Evolutionary conservation across 2,888 invertebrate species (phyloP), one percentile per base, ranked within the genome.

Genomic region (Microctonus hyperodae): DNA sequence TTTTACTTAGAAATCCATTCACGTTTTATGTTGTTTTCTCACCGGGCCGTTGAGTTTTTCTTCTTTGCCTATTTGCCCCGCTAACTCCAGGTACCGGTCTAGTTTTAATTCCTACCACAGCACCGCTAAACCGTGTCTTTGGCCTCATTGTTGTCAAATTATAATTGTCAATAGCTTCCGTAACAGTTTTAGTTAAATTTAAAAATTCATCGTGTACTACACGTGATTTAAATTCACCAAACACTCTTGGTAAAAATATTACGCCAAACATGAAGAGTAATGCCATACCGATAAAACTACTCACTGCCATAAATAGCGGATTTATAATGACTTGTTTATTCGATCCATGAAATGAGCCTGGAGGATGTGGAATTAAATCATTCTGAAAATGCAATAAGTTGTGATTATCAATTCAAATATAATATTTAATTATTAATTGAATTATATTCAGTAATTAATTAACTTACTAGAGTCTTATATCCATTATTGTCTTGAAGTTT

Each of bases 211-310:
- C 76, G 7, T 77, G 72, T 31, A 69, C 71, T 11, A 62, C 60
- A 10, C 81, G 76, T 9, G 74, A 72, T 37, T 69, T 67, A 16
- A 76, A 74, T 6, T 74, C 73, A 7, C 82, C 81, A 37, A 69
- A 50, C 59, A 87, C 79, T 73, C 85, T 86, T 1, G 88, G 88
- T 40, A 88, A 73, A 65, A 88, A 82, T 5, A 88, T 72, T 55
- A 87, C 83, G 0, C 87, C 86, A 62, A 87, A 76, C 68, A 87
- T 85, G 72, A 87, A 87, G 79, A 88, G 83, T 20, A 88, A 81
- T 0, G 88, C 86, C 85, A 88, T 86, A 11, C 87, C 87, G 59
- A 88, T 82, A 72, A 88, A 88, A 20, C 88, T 86, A n/a, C 87
- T 87, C 71, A 88, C 86, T 5, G 88, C 88, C 84, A 87, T 85